Evolutionary conservation across 2,113 vertebrate species (phyloP).

Genomic region (Grammomys surdaster): DNA sequence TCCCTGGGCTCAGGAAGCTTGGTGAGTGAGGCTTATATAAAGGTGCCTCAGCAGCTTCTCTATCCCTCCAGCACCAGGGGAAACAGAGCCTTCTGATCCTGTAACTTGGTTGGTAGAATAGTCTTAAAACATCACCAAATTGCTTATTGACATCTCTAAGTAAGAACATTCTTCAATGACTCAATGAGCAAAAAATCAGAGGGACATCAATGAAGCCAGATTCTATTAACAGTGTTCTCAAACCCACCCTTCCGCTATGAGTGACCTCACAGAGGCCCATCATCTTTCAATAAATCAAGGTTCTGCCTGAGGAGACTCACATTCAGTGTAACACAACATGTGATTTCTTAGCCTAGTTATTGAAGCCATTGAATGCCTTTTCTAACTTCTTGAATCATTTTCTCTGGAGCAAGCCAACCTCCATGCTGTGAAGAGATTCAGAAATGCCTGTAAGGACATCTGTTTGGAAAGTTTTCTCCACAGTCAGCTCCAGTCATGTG

Average conservation of each 20-base stretch:
- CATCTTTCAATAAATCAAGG: neutral
- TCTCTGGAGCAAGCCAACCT: neutral
- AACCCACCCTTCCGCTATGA: neutral
- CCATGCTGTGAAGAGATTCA: neutral
- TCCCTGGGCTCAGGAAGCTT: neutral
- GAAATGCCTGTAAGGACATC: neutral
- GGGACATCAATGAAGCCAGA: neutral
- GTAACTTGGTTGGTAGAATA: neutral
- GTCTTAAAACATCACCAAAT: neutral
- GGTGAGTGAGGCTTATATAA: neutral
- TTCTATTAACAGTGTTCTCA: neutral
- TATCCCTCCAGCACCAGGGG: too few species aligned
- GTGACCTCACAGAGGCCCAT: neutral
- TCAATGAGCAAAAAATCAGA: neutral
- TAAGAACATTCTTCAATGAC: conserved; percentile 5
- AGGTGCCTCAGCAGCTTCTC: neutral
- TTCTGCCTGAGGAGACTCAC: neutral
- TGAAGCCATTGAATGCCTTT: neutral
- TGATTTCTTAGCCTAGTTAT: neutral
- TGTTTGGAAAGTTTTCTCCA: neutral
- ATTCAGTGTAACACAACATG: neutral
- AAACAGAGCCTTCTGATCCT: neutral
- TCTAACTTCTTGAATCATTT: neutral
- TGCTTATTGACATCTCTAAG: neutral
- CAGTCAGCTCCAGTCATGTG: neutral